These are phyloP conservation scores for Numida meleagris DNA, from an alignment of 2,113 vertebrate species.

Conservation along the genomic window DNA sequence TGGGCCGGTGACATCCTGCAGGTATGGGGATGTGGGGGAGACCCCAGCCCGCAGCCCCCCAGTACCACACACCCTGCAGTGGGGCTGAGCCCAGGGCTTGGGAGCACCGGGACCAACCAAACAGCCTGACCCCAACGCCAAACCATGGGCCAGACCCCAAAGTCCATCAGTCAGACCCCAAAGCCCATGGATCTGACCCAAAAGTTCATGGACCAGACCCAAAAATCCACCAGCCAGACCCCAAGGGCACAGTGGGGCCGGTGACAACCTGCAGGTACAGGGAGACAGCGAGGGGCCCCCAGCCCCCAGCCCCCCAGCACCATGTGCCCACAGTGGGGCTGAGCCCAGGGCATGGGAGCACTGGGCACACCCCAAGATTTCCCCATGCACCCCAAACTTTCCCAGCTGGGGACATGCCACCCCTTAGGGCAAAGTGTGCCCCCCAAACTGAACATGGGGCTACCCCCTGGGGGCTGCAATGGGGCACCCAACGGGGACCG, in stretches of 20 bases:
- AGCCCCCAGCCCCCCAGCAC: neutral
- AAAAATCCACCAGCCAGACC: too few relatives aligned
- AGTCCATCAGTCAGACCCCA: too few relatives aligned
- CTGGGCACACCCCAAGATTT: accelerated
- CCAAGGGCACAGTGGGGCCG: slow-evolving; percentile 49
- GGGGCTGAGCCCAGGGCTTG: neutral
- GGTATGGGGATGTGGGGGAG: neutral
- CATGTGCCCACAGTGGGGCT: neutral
- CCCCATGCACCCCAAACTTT: accelerated
- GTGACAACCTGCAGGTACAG: slow-evolving; percentile 49
- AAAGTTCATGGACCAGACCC: too few relatives aligned
- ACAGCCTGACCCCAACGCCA: too few relatives aligned
- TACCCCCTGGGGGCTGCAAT: too few relatives aligned
- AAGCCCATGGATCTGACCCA: too few relatives aligned
- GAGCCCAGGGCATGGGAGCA: neutral
- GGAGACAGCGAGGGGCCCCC: neutral
- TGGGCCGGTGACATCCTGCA: slow-evolving; percentile 27
- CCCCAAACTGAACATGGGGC: too few relatives aligned
- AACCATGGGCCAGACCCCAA: too few relatives aligned
- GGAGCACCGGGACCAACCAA: neutral
- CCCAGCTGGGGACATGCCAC: accelerated
- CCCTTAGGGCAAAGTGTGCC: accelerated
- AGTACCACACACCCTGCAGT: neutral
- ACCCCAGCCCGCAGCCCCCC: neutral
- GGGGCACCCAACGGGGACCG: too few relatives aligned